Evolutionary conservation across 2,888 invertebrate species (phyloP).

Genomic region (Nebria brevicollis): DNA sequence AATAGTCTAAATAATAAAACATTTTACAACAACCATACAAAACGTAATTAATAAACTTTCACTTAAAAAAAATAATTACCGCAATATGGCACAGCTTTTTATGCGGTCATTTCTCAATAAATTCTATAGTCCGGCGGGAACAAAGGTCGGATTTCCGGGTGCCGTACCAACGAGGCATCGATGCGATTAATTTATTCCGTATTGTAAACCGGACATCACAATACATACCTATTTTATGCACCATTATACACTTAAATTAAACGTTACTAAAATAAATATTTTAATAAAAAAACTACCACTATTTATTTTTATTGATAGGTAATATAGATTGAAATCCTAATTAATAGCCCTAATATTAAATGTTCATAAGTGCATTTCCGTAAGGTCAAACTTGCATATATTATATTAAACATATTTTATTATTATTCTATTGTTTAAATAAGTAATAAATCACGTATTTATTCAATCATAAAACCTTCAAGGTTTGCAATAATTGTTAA

Average conservation of each 20-base stretch:
- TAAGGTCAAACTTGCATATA: background rate
- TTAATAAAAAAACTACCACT: no score
- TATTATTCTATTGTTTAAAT: background rate
- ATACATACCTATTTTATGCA: background rate
- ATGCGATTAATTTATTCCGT: background rate
- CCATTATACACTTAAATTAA: background rate
- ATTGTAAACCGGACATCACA: background rate
- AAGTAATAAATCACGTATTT: background rate
- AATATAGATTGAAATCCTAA: no score
- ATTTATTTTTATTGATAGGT: no score
- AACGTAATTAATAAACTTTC: background rate
- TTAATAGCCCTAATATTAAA: no score
- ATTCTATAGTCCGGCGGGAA: background rate
- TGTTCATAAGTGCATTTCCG: no score
- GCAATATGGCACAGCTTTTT: background rate
- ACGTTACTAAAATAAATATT: no score
- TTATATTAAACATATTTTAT: background rate
- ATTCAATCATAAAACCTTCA: background rate
- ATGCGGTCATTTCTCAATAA: background rate
- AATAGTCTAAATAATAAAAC: background rate
- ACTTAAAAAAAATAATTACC: background rate
- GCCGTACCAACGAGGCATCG: background rate
- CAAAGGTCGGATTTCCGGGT: constrained; percentile 1
- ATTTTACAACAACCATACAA: no score
- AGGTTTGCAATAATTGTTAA: background rate